A percentile compares a stretch with the other conserved stretches of the same genome.
These are phyloP conservation scores for Lepisosteus osseus DNA, from an alignment of 2,113 vertebrate genomes.

Conservation along the genomic window DNA sequence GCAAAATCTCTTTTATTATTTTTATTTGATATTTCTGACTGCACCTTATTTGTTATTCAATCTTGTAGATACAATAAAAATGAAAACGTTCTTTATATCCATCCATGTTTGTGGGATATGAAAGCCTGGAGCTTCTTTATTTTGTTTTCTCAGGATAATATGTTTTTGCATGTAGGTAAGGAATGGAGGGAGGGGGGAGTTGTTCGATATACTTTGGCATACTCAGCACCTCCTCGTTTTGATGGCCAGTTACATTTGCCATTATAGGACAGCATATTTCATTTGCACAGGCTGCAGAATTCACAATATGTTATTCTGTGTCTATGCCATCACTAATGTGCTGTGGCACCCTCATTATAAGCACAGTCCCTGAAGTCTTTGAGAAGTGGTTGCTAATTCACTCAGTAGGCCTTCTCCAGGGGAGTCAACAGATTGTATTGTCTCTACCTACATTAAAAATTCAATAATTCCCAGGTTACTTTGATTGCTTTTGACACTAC, in stretches of 20 bases:
- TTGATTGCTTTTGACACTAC: slow-evolving; percentile 44
- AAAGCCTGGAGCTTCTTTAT: no score
- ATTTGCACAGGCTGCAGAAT: slow-evolving; percentile 41
- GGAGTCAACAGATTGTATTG: slow-evolving; percentile 29
- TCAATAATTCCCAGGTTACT: slow-evolving; percentile 30
- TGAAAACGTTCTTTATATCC: no score
- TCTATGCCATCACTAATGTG: slow-evolving; percentile 40
- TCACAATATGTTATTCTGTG: slow-evolving; percentile 38
- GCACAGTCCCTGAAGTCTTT: slow-evolving; percentile 35
- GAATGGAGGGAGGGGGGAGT: not conserved
- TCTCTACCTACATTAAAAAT: slow-evolving; percentile 41
- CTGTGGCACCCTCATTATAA: slow-evolving; percentile 57
- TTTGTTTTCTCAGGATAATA: no score
- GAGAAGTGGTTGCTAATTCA: slow-evolving; percentile 45
- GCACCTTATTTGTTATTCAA: no score
- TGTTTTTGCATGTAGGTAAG: no score
- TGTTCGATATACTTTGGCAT: not conserved
- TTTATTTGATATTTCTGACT: no score
- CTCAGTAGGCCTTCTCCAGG: slow-evolving; percentile 19
- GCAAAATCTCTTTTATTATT: no score
- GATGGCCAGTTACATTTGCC: not conserved
- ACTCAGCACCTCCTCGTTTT: not conserved
- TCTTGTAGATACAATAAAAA: no score
- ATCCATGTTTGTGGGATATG: no score
- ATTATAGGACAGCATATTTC: not conserved